Evolutionary conservation across 2,113 vertebrate species (phyloP).

Genomic region (Epinephelus moara): DNA sequence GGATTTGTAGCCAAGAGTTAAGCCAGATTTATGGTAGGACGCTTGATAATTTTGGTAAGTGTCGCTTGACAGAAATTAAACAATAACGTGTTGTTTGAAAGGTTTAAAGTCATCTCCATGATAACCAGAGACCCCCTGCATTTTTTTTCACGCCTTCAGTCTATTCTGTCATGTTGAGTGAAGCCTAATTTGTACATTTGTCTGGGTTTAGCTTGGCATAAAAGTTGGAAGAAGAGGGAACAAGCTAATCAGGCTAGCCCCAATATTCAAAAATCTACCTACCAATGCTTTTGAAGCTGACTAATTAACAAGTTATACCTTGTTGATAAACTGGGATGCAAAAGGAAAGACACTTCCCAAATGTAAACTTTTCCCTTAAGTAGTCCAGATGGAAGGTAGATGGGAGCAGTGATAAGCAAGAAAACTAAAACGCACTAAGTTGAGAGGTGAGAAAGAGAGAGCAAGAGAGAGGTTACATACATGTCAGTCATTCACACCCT

Average conservation of each 20-base stretch:
- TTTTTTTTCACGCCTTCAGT: no score
- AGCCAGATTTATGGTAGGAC: no score
- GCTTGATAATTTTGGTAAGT: no score
- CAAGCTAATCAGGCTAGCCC: neutral
- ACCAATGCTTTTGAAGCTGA: neutral
- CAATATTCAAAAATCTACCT: neutral
- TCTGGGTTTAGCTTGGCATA: neutral
- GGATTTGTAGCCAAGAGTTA: neutral
- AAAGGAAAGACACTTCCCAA: neutral
- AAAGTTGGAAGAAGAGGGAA: neutral
- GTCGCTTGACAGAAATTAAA: no score
- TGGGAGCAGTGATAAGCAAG: neutral
- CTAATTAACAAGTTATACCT: neutral
- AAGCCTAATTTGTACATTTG: no score
- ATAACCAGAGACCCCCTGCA: no score
- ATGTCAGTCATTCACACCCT: constrained; percentile 31
- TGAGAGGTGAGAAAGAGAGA: neutral
- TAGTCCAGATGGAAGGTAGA: neutral
- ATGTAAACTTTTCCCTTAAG: neutral
- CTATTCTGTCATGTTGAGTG: no score
- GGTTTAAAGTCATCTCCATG: no score
- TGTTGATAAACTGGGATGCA: neutral
- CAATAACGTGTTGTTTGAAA: no score
- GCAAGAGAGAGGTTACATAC: neutral
- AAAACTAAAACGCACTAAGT: neutral